Base-by-base conservation (phyloP, 2,113 vertebrate species). In the Formicarius rufipectus region DNA sequence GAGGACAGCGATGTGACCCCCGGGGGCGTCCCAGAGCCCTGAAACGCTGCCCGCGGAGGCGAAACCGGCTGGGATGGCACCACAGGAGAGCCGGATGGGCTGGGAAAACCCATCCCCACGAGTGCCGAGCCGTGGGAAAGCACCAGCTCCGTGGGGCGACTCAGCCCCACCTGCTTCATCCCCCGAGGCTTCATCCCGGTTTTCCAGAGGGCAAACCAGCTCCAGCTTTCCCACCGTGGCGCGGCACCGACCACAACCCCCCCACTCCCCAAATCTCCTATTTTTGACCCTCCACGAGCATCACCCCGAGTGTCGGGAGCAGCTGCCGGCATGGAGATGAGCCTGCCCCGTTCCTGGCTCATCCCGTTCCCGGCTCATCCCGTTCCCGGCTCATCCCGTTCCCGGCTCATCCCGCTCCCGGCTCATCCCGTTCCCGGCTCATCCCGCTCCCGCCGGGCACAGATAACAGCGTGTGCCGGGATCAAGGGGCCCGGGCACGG, bases 401-500 rank as follows among this genome's bases (percentile, higher is more conserved):
- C 83, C 85, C 24, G 11, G 64, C 53, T 63, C 21, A 3, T 18
- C 49, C 80, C 28, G 24, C 47, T 53, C 59, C 16, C 16, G 18
- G 64, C 53, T 63, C 21, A 3, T 18, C 49, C 80, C 28, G 24
- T 74, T 87, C 83, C 85, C 24, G 11, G 64, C 53, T 63, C 21
- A 3, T 18, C 49, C 80, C 28, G 24, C 47, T 53, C 59, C 16
- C 16, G 18, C 47, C 52, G 22, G 22, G 69, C 50, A 9, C 66
- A 19, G 94, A 90, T 87, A 62, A 84, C 55, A n/a, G 58, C 37
- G 2, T 45, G 63, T 50, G 42, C 47, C 12, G 84, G 66, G 93
- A 87, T 93, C 89, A 96, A 91, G 67, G 87, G 84, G 89, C 95
- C 55, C 31, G 37, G 59, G 77, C 62, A 1, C 74, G 21, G 84